Evolutionary conservation across 2,113 vertebrate species (phyloP).

Genomic region (Nerophis ophidion): DNA sequence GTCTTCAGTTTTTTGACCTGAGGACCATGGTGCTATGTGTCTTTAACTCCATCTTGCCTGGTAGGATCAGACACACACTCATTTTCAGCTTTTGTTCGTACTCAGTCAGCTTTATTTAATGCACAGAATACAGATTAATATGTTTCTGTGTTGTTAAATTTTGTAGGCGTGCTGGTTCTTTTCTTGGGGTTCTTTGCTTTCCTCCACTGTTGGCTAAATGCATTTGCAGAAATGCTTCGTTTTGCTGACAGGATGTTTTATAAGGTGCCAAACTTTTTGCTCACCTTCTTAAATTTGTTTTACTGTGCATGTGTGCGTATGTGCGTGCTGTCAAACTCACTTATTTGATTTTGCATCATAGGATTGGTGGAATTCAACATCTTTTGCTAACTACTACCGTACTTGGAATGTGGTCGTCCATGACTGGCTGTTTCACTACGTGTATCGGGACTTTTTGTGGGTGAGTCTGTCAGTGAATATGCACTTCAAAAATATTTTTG

Average conservation of each 20-base stretch:
- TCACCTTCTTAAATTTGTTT: background rate
- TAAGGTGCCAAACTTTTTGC: slow-evolving; percentile 51
- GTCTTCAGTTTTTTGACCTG: slow-evolving; percentile 82
- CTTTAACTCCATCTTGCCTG: slow-evolving; percentile 95
- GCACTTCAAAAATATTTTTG: background rate
- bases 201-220: slow-evolving; percentile 87
- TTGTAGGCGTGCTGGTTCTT: slow-evolving; percentile 78
- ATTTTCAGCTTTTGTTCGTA: background rate
- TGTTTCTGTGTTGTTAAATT: background rate
- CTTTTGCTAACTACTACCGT: slow-evolving; percentile 86
- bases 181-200: slow-evolving; percentile 81
- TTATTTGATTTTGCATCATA: slow-evolving; percentile 52
- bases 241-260: slow-evolving; percentile 90
- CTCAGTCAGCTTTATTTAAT: background rate
- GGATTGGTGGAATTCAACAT: slow-evolving; percentile 93
- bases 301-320: background rate
- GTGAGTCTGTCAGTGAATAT: slow-evolving; percentile 67
- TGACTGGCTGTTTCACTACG: slow-evolving; percentile 84
- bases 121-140: background rate
- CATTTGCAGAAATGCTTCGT: slow-evolving; percentile 83
- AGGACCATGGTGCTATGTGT: slow-evolving; percentile 87
- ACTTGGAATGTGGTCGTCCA: slow-evolving; percentile 89
- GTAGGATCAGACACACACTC: slow-evolving; percentile 51
- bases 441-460: slow-evolving; percentile 78
- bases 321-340: background rate